Evolutionary conservation across 2,113 vertebrate genomes (phyloP), one percentile per base, ranked within the genome.

Genomic region (Campylomormyrus numenius): DNA sequence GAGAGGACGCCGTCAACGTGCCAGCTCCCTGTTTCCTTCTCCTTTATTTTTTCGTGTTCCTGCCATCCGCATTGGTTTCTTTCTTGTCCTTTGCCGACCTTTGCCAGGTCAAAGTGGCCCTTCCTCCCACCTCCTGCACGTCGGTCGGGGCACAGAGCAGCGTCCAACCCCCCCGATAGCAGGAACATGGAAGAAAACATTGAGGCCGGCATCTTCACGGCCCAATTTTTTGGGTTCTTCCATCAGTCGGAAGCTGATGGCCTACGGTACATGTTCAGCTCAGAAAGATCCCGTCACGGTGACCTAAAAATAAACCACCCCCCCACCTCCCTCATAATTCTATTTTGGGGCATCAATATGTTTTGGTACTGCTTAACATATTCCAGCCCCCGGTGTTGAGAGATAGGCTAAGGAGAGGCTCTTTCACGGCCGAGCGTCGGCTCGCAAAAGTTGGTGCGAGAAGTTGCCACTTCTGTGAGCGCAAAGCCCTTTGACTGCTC

Each of bases 101-200:
- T 89, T 27, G 10, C 46, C 90, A 39, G 45, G 88, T 94, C 90
- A 89, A 85, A 94, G 90, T 62, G 53, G 80, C 77, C 31, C 88
- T 53, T 52, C 24, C 66, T 52, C 62, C 74, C 52, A 48, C 35
- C n/a, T 35, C 35, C 70, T 50, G 83, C 91, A 90, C 92, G 93
- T 95, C 94, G 92, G 91, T 92, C 91, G 92, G 92, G 3, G 92
- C 95, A 95, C 83, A 87, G 91, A 93, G 90, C 94, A 94, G 91
- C 94, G 92, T 96, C 95, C 94, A 95, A 95, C 95, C 88, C 90
- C 85, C 90, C 89, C 58, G 45, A 88, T 90, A 85, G 84, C 90
- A 46, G 19, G 91, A 27, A 89, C 85, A 77, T 83, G 85, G 92
- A 39, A 50, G 88, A 89, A 91, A 90, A 35, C 66, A 93, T 92